Percentiles rank a stretch among this genome's conserved stretches.
These are phyloP conservation scores for Neogobius melanostomus DNA, from an alignment of 2,113 vertebrate species.

Conservation along the genomic window DNA sequence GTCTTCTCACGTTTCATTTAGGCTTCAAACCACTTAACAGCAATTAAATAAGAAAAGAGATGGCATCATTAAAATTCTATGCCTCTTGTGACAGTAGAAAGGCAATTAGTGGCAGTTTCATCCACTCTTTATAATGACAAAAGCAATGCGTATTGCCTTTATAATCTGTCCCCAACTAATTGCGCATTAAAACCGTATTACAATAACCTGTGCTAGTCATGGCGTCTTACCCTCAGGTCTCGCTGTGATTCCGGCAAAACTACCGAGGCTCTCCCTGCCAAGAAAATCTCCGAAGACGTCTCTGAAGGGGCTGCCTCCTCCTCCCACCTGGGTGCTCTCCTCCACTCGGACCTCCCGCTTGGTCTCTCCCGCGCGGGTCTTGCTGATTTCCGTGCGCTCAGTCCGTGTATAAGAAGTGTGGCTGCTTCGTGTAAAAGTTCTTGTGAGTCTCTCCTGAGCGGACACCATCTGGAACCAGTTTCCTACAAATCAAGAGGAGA, in stretches of 20 bases:
- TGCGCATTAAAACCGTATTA: background rate
- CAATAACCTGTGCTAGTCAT: background rate
- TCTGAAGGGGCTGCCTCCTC: conserved; percentile 89
- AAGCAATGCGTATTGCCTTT: background rate
- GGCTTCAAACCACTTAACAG: conserved; percentile 1
- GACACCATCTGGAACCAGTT: conserved; percentile 99
- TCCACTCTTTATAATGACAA: background rate
- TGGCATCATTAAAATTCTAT: background rate
- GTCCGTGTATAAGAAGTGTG: conserved; percentile 95
- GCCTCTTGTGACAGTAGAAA: background rate
- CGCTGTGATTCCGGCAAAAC: conserved; percentile 81
- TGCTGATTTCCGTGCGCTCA: conserved; percentile 96
- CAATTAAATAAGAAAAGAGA: background rate
- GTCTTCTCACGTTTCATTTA: background rate
- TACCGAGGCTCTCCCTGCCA: conserved; percentile 85
- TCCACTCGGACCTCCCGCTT: conserved; percentile 94
- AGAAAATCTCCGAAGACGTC: conserved; percentile 91
- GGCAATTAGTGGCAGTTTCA: background rate
- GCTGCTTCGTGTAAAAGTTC: conserved; percentile 93
- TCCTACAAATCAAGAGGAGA: conserved; percentile 65
- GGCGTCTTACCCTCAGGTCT: conserved; percentile 84
- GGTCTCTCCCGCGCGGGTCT: conserved; percentile 90
- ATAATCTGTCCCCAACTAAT: background rate
- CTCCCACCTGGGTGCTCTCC: conserved; percentile 91
- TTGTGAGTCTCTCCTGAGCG: conserved; percentile 92